These are phyloP conservation scores for Gastracanthus pulcherrimus DNA, from an alignment of 2,888 invertebrate species.

Conservation along the genomic window DNA sequence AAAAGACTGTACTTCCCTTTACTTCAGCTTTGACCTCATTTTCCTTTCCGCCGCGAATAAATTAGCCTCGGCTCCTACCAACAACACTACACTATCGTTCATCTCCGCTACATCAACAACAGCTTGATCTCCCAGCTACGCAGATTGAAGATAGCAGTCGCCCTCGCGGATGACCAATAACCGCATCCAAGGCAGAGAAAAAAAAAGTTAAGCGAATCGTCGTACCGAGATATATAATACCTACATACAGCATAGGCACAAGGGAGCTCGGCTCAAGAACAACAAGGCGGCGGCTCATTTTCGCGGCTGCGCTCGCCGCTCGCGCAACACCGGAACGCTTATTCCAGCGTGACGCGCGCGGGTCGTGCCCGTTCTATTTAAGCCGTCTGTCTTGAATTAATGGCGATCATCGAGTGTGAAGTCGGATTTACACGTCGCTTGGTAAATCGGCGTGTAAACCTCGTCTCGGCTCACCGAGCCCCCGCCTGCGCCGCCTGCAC, in stretches of 20 bases:
- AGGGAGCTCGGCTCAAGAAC: neutral
- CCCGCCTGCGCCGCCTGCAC: neutral
- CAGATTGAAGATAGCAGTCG: too few relatives aligned
- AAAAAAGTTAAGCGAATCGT: neutral
- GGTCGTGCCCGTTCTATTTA: slow-evolving; percentile 61
- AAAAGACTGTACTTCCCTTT: too few relatives aligned
- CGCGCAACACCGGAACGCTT: slow-evolving; percentile 18
- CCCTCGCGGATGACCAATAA: neutral
- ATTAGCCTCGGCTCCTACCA: neutral
- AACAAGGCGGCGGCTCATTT: neutral
- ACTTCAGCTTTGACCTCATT: neutral
- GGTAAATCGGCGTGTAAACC: slow-evolving; percentile 59
- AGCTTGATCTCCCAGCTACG: too few relatives aligned
- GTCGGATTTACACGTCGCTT: slow-evolving; percentile 65
- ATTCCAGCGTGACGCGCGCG: slow-evolving; percentile 57
- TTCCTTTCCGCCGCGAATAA: neutral
- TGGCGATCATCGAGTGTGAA: slow-evolving; percentile 59
- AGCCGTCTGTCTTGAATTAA: slow-evolving; percentile 63
- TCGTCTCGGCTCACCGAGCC: slow-evolving; percentile 47
- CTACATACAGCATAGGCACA: neutral
- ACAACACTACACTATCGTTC: neutral
- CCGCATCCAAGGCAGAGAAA: neutral
- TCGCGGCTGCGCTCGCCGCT: neutral
- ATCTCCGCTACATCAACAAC: neutral
- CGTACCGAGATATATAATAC: too few relatives aligned